Evolutionary conservation across 2,797 vertebrate genomes (phyloP).

Genomic region (Sebastolobus altivelis): DNA sequence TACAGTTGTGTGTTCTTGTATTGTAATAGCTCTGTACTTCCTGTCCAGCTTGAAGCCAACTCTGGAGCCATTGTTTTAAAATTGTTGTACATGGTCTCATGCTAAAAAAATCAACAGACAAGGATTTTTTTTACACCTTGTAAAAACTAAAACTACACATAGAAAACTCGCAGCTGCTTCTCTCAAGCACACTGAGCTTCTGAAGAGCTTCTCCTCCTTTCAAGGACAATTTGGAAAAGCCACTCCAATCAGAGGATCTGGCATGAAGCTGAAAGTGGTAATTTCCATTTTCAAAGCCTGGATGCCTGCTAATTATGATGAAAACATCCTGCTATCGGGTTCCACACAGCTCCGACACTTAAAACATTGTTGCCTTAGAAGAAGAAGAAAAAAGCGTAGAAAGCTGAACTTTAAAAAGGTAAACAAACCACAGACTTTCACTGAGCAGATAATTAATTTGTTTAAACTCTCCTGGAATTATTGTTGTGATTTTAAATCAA

Average conservation of each 20-base stretch:
- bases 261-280: constrained; percentile 47
- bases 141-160: neutral
- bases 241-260: constrained; percentile 47
- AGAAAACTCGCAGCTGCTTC: neutral
- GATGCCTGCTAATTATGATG: constrained; percentile 58
- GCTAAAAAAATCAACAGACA: neutral
- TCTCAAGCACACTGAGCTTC: constrained; percentile 10
- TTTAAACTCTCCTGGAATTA: constrained; percentile 1
- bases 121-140: neutral
- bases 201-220: constrained; percentile 24
- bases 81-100: neutral
- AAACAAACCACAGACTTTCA: constrained; percentile 31
- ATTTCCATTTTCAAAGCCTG: constrained; percentile 65
- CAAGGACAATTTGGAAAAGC: constrained; percentile 36
- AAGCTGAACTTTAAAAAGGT: constrained; percentile 12
- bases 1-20: neutral
- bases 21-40: constrained; percentile 1
- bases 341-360: constrained; percentile 50
- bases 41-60: neutral
- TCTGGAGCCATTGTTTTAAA: neutral
- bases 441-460: neutral
- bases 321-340: constrained; percentile 51
- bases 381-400: constrained; percentile 1
- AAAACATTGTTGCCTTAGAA: constrained; percentile 42
- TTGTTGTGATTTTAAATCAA: constrained; percentile 8